These are phyloP conservation scores for Paramormyrops kingsleyae DNA, from an alignment of 2,113 vertebrate genomes.

Conservation along the genomic window DNA sequence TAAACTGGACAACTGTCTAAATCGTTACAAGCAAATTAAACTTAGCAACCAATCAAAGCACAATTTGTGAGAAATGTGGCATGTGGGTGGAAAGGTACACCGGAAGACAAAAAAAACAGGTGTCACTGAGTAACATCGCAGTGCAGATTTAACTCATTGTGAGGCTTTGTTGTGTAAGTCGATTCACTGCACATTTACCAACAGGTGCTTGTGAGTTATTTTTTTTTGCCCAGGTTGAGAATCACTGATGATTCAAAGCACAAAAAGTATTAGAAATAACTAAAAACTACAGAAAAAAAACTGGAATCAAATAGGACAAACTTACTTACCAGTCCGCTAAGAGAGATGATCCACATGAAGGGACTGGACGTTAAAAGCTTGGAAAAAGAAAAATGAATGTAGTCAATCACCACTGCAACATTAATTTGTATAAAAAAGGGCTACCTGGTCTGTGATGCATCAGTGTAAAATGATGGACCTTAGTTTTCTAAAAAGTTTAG, in stretches of 20 bases:
- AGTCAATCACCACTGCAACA: not conserved
- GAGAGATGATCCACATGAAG: slow-evolving; percentile 88
- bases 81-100: not conserved
- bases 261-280: not conserved
- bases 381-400: slow-evolving; percentile 46
- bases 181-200: not conserved
- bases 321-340: slow-evolving; percentile 88
- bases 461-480: not conserved
- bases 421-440: not conserved
- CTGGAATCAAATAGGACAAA: not conserved
- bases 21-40: not conserved
- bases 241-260: not conserved
- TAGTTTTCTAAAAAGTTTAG: not conserved
- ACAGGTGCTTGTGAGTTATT: not conserved
- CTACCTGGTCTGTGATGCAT: not conserved
- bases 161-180: not conserved
- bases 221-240: not conserved
- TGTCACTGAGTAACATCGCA: not conserved
- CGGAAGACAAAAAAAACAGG: not conserved
- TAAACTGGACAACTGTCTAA: not conserved
- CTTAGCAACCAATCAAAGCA: not conserved
- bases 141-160: not conserved
- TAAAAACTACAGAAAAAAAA: not conserved
- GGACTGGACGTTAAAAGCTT: slow-evolving; percentile 85
- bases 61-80: not conserved